Base-by-base conservation (phyloP, 64 coral and sea anemone genomes). In the Stichodactyla helianthus region DNA sequence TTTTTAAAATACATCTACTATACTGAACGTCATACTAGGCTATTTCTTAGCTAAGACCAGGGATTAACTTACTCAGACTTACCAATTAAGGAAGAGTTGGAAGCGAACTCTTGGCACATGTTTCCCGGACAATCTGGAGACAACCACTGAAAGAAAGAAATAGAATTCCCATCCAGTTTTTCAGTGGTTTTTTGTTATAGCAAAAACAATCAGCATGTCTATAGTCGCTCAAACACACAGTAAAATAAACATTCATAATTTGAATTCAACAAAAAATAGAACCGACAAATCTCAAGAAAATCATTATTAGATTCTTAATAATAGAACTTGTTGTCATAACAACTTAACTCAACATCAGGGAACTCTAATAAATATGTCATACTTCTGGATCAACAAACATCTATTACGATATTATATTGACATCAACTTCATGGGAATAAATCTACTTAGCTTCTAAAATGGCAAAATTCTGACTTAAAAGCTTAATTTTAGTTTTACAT, bases 311-410 rank as follows among this genome's bases (percentile, higher is more conserved):
- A 74, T 74, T 27, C 26, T 74, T 31, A 74, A 74, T 31, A 74
- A 11, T 74, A 68, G 22, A 4, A 13, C 23, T 74, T 31, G 68
- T 16, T 81, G 50, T 9, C 78, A 81, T 81, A 28, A 51, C 16
- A 81, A 81, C 78, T 54, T 15, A 53, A 53, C 35, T 53, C 0
- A 54, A 18, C 78, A 81, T 15, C 50, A 81, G 50, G 52, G 78
- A 81, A 81, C 35, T 74, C 27, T 74, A 74, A 74, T 74, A n/a
- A 74, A 74, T 28, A 14, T 74, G 68, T 74, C 68, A 74, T n/a
- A 17, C 19, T 5, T 23, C 27, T 26, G 12, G 20, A 74, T 74
- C 68, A 23, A 74, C 25, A 26, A 74, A 74, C 68, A 74, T 8
- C 25, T 74, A 26, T 74, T 74, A 23, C 10, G 25, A 74, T 74